phyloP scores from a whole-genome alignment of 2,113 vertebrate genomes.

The Phrynosoma blainvillii region DNA sequence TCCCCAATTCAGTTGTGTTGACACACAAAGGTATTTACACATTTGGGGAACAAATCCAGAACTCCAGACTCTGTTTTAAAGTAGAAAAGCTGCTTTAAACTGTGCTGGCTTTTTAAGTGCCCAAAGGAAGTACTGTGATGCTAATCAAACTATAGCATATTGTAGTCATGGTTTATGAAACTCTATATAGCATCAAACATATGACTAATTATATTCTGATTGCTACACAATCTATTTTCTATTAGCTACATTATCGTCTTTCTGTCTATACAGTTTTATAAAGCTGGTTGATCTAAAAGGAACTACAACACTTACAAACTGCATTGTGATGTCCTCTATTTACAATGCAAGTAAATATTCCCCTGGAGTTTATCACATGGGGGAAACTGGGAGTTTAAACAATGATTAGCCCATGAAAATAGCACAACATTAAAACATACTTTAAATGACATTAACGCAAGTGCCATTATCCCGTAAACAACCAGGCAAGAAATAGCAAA shows the following conservation, averaged over 20 bases:
- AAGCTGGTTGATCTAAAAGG: background rate
- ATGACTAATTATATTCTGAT: background rate
- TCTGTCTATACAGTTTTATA: background rate
- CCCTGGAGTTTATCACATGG: too few relatives aligned
- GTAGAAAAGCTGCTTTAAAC: conserved; percentile 10
- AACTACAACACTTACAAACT: background rate
- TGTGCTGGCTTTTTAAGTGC: background rate
- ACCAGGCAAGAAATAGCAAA: too few relatives aligned
- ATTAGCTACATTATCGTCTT: background rate
- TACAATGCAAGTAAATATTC: background rate
- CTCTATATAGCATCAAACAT: background rate
- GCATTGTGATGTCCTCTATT: background rate
- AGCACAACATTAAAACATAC: too few relatives aligned
- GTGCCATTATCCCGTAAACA: too few relatives aligned
- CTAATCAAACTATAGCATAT: background rate
- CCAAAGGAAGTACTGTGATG: background rate
- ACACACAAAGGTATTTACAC: background rate
- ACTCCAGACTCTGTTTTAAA: background rate
- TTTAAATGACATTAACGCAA: too few relatives aligned
- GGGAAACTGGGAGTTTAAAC: too few relatives aligned
- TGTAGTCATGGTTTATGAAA: background rate
- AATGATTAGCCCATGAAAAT: too few relatives aligned
- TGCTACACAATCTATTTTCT: background rate
- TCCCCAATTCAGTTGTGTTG: background rate
- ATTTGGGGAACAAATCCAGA: rapidly evolving